phyloP scores from a whole-genome alignment of 2,888 invertebrate genomes.

The Scaptomyza reducta region DNA sequence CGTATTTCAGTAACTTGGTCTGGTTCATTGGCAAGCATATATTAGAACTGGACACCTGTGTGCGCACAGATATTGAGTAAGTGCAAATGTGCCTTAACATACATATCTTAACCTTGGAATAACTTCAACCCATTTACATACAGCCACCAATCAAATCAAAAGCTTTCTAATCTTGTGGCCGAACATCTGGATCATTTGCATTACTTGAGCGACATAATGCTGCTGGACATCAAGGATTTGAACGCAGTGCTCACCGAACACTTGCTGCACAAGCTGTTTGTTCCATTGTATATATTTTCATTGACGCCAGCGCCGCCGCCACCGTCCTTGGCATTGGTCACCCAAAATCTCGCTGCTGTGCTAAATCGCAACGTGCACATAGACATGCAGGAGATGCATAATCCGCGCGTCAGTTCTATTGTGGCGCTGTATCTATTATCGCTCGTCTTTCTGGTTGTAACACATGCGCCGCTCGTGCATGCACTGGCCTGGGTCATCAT shows the following conservation, averaged over 20 bases:
- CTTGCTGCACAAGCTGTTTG: conserved; percentile 94
- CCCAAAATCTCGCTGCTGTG: conserved; percentile 88
- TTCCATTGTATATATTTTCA: conserved; percentile 97
- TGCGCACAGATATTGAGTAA: conserved; percentile 97
- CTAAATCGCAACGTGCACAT: conserved; percentile 86
- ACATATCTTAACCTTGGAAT: neutral
- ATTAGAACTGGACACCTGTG: conserved; percentile 96
- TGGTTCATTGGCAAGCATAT: conserved; percentile 99
- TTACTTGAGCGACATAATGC: conserved; percentile 97
- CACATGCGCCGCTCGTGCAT: conserved; percentile 95
- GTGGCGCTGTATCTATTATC: conserved; percentile 96
- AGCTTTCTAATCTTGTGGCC: conserved; percentile 96
- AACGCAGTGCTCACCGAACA: conserved; percentile 98
- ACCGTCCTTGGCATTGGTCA: conserved; percentile 86
- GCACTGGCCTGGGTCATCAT: conserved; percentile 95
- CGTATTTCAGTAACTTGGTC: conserved; percentile 99
- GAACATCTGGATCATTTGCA: conserved; percentile 99
- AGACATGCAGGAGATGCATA: conserved; percentile 86
- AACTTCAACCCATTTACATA: conserved; percentile 70
- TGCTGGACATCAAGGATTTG: conserved; percentile 94
- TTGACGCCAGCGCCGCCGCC: conserved; percentile 86
- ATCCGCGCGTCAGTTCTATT: conserved; percentile 93
- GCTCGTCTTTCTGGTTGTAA: conserved; percentile 97
- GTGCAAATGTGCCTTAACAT: conserved; percentile 16
- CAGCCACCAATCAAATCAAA: conserved; percentile 95